Conservation (phyloP, 2,113 vertebrate genomes). For the Limnothrissa miodon region DNA sequence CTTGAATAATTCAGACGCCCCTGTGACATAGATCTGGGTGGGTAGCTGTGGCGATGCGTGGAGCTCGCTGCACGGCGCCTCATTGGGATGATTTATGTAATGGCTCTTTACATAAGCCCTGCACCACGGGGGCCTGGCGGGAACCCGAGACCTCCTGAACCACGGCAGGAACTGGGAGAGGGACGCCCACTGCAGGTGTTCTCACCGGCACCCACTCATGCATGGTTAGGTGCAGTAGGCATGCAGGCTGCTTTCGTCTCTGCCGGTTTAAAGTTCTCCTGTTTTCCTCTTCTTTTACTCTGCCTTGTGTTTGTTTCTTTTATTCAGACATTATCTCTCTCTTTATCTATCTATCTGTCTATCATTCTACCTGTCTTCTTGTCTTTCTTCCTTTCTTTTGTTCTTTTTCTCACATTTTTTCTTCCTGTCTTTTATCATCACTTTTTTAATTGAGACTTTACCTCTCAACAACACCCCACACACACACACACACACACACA, state of each 20-base stretch:
- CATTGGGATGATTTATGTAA: constrained; percentile 8
- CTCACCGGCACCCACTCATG: neutral
- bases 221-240: too few species aligned
- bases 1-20: neutral
- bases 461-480: neutral
- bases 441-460: neutral
- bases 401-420: neutral
- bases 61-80: neutral
- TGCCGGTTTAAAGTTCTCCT: neutral
- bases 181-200: neutral
- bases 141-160: neutral
- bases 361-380: neutral
- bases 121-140: neutral
- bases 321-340: neutral
- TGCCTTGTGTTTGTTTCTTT: neutral
- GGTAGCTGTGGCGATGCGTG: neutral
- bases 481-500: neutral
- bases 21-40: neutral
- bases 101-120: neutral
- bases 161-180: neutral
- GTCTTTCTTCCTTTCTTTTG: neutral
- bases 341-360: neutral
- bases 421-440: too few species aligned
- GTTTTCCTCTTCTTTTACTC: neutral
- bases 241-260: neutral